Evolutionary conservation across 2,113 vertebrate species (phyloP), one percentile per base, ranked within the genome.

Genomic region (Sardina pilchardus): DNA sequence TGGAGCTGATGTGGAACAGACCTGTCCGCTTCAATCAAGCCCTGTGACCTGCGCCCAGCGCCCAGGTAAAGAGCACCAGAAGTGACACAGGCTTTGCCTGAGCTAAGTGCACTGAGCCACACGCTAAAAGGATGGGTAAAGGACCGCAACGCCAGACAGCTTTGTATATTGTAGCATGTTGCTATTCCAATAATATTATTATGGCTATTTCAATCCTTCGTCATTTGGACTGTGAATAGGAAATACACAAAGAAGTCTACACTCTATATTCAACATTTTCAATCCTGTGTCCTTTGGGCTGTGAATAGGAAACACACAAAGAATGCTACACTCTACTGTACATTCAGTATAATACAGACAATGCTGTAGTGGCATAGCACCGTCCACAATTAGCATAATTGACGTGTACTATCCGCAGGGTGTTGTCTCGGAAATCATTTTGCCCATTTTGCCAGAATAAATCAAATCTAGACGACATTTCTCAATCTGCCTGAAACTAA

Each of bases 1-100:
- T 92, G 92, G 93, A 94, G 90, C 89, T 90, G 92, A 94, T 94
- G 93, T 93, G 90, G 89, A 92, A 90, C 89, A 89, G 87, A 90
- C 88, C 90, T 94, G 93, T 93, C 92, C 8, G 83, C 85, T 91
- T 91, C 86, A 88, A 93, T 93, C 92, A 93, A 48, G 85, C 81
- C 80, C 78, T 63, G 86, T 90, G 91, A 4, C 30, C 30, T 5
- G 26, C 14, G 7, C 17, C 50, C 82, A 39, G 30, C 14, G 1
- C 17, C 50, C 82, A 39, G 30, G 47, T 42, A 36, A 85, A 85
- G 48, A 21, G 59, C 44, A 14, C 16, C 21, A 82, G 75, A 19
- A 26, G 81, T 56, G 84, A 45, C 53, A 34, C 45, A 4, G n/a
- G 47, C 48, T 21, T 63, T 16, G 30, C 34, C 71, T 78, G 26